phyloP scores from a whole-genome alignment of 2,113 vertebrate genomes.

The Nycticebus coucang region DNA sequence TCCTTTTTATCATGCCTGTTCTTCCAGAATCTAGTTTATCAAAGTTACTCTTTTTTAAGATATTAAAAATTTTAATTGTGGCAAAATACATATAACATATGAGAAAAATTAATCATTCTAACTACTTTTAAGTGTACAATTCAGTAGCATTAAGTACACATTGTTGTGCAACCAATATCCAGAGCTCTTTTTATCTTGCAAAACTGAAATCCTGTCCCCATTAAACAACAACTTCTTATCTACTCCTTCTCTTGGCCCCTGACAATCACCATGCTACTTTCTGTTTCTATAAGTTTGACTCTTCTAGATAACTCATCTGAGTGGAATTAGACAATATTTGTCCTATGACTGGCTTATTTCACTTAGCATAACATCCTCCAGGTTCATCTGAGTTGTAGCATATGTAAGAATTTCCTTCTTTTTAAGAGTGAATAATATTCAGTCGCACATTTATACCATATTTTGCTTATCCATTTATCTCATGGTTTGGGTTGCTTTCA shows the following conservation, averaged over 20 bases:
- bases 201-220: neutral
- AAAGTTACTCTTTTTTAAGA: neutral
- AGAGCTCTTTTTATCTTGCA: neutral
- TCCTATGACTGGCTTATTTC: neutral
- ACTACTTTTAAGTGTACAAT: neutral
- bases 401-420: neutral
- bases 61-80: neutral
- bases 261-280: neutral
- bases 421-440: neutral
- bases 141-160: neutral
- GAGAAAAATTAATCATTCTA: neutral
- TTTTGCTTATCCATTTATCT: neutral
- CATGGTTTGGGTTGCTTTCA: neutral
- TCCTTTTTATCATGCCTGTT: neutral
- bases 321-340: neutral
- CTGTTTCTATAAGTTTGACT: neutral
- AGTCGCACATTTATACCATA: fast-evolving
- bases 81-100: neutral
- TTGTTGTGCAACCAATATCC: neutral
- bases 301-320: neutral
- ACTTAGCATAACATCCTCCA: neutral
- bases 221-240: neutral
- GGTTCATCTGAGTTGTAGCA: neutral
- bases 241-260: fast-evolving
- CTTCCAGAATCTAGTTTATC: neutral